A percentile compares a stretch with the other conserved stretches of the same genome.
Conservation (phyloP, 2,797 vertebrate species). For the Pantherophis vulpinus region DNA sequence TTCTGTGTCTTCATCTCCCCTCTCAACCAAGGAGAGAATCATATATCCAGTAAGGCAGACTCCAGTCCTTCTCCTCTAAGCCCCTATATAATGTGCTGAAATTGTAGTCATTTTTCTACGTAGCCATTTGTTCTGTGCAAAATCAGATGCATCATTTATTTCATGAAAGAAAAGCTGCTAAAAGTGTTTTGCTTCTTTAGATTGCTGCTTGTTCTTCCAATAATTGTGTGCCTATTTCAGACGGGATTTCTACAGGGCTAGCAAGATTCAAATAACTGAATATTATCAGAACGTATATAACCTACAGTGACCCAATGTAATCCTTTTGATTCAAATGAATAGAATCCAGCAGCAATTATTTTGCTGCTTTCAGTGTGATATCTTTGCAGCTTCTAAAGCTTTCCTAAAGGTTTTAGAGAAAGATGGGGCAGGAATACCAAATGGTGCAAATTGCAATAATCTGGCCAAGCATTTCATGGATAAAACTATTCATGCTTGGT, state of each 20-base stretch:
- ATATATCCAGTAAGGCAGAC: not conserved
- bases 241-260: not conserved
- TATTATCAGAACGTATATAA: not conserved
- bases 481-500: not conserved
- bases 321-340: not conserved
- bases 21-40: not conserved
- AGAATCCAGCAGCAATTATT: not conserved
- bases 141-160: not conserved
- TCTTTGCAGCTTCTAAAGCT: not conserved
- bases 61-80: not conserved
- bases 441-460: not conserved
- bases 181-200: not conserved
- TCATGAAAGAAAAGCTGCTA: not conserved
- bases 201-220: not conserved
- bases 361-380: not conserved
- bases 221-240: not conserved
- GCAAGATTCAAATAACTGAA: not conserved
- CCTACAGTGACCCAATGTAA: not conserved
- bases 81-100: not conserved
- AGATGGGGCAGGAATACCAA: not conserved
- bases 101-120: not conserved
- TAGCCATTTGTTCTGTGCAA: not conserved
- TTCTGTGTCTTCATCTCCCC: not conserved
- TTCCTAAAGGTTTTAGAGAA: not conserved
- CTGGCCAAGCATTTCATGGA: not conserved